A percentile compares a stretch with the other conserved stretches of the same genome.
phyloP scores from a whole-genome alignment of 1,140 invertebrate species.

The Drosophila mojavensis region DNA sequence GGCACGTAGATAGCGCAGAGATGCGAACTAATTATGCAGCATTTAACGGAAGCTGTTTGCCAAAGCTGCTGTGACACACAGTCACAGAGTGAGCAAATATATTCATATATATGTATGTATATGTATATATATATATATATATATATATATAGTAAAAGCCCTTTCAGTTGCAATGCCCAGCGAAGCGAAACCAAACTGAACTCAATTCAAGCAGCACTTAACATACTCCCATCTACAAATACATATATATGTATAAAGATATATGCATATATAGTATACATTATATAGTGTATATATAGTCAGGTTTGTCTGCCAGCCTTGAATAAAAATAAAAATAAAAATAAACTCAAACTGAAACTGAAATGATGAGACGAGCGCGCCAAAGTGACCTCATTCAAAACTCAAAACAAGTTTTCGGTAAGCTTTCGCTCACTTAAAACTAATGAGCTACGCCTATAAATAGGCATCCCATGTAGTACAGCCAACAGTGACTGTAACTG shows the following conservation, averaged over 20 bases:
- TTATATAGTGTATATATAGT: slow-evolving; percentile 17
- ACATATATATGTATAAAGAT: neutral
- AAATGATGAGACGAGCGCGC: slow-evolving; percentile 74
- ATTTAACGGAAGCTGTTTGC: slow-evolving; percentile 81
- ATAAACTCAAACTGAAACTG: slow-evolving; percentile 74
- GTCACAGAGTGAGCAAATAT: slow-evolving; percentile 10
- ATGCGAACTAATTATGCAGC: slow-evolving; percentile 80
- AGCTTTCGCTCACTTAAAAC: slow-evolving; percentile 81
- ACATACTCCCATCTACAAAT: slow-evolving; percentile 18
- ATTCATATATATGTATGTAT: too few relatives aligned
- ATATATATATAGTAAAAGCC: neutral
- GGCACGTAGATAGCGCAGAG: slow-evolving; percentile 33
- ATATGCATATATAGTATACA: slow-evolving; percentile 2
- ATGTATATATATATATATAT: neutral
- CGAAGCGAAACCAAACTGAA: slow-evolving; percentile 54
- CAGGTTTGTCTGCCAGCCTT: slow-evolving; percentile 64
- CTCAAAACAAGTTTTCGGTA: slow-evolving; percentile 79
- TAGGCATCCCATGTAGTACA: slow-evolving; percentile 35
- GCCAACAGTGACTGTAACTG: slow-evolving; percentile 10
- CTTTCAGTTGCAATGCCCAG: slow-evolving; percentile 32
- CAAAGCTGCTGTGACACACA: slow-evolving; percentile 52
- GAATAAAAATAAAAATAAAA: slow-evolving; percentile 54
- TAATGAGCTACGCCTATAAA: slow-evolving; percentile 80
- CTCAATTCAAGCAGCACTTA: slow-evolving; percentile 37
- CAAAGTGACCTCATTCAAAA: slow-evolving; percentile 81